phyloP scores from a whole-genome alignment of 2,888 invertebrate genomes.

The Ditylenchus weischeri region DNA sequence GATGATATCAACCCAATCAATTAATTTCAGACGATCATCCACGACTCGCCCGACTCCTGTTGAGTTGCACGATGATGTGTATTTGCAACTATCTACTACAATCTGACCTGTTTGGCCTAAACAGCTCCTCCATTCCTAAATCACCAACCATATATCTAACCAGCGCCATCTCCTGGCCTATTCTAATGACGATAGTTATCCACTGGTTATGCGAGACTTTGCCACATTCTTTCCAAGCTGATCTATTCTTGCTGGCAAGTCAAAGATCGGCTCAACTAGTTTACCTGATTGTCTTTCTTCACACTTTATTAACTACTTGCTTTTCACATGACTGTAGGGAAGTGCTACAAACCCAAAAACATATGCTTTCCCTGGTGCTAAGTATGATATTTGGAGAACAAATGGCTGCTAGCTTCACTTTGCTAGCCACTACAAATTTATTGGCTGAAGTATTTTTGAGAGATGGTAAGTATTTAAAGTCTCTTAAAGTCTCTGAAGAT shows the following conservation, averaged over 20 bases:
- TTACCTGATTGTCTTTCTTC: conserved; percentile 9
- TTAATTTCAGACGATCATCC: too few species aligned
- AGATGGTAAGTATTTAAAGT: conserved; percentile 1
- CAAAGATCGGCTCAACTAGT: conserved; percentile 17
- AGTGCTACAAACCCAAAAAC: conserved; percentile 8
- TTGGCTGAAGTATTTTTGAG: conserved; percentile 11
- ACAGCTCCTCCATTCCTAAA: neutral
- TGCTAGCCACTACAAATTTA: neutral
- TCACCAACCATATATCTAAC: conserved; percentile 12
- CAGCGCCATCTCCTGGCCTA: conserved; percentile 23
- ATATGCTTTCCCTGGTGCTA: conserved; percentile 5
- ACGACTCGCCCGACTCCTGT: too few species aligned
- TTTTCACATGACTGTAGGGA: neutral
- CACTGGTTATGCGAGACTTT: conserved; percentile 28
- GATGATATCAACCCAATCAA: too few species aligned
- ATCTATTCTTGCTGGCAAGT: conserved; percentile 9
- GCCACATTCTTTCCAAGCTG: conserved; percentile 1
- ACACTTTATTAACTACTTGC: neutral
- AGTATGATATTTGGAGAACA: conserved; percentile 14
- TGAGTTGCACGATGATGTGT: too few species aligned
- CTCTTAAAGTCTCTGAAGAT: neutral
- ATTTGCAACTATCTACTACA: too few species aligned
- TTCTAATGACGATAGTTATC: conserved; percentile 7
- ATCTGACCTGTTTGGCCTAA: too few species aligned
- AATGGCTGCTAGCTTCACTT: conserved; percentile 10